A percentile compares a stretch with the other conserved stretches of the same genome.
Conservation (phyloP, 2,797 vertebrate genomes). For the Acanthurus lineatus region DNA sequence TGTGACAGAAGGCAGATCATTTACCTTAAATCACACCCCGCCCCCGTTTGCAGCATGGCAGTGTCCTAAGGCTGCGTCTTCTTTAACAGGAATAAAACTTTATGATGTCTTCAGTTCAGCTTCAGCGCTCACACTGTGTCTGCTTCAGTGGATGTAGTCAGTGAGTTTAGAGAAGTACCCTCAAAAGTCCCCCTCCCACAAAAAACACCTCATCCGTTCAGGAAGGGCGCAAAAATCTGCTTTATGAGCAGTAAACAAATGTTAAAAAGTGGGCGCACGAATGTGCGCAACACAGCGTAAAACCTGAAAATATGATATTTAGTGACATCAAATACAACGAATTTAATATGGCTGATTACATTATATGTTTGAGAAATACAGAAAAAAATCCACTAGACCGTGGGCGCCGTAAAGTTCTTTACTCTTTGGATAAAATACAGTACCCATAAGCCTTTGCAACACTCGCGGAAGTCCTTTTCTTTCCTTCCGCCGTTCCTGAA, state of each 20-base stretch:
- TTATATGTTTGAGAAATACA: rapidly evolving
- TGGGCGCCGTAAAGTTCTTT: rapidly evolving
- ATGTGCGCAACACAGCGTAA: neutral
- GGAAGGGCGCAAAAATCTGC: constrained; percentile 53
- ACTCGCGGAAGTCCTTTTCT: constrained; percentile 81
- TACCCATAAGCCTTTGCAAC: constrained; percentile 74
- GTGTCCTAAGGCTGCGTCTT: neutral
- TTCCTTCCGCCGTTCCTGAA: constrained; percentile 71
- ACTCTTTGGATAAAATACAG: constrained; percentile 44
- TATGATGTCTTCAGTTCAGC: neutral
- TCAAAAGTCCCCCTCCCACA: neutral
- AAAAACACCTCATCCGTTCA: neutral
- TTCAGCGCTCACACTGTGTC: too few relatives aligned
- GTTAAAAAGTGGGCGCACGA: neutral
- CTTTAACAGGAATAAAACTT: neutral
- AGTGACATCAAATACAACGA: rapidly evolving
- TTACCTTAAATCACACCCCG: constrained; percentile 37
- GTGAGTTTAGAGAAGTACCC: neutral
- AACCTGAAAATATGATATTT: neutral
- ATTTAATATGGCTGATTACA: rapidly evolving
- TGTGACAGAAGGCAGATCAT: constrained; percentile 56
- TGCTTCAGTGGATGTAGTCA: neutral
- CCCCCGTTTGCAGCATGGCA: neutral
- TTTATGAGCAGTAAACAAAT: neutral
- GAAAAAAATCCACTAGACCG: neutral